Base-by-base conservation (phyloP, 2,113 vertebrate genomes). In the Morphnarchus princeps region DNA sequence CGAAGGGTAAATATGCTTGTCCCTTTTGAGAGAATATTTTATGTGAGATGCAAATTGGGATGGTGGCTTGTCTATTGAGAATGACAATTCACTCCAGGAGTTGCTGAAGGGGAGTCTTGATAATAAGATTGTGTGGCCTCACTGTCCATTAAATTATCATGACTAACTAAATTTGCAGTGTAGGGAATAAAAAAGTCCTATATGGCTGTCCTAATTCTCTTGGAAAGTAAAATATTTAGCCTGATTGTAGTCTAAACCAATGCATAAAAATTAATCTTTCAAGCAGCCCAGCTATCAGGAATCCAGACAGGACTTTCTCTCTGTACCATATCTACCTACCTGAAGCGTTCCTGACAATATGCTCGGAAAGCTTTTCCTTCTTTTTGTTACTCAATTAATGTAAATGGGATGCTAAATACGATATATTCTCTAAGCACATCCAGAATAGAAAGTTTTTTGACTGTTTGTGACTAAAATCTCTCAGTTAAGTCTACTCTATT, bases 91-190 rank as follows among this genome's bases (percentile, higher is more conserved):
- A 78, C 82, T 88, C 34, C 63, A 72, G 86, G 81, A 93, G 15
- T 22, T 63, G 81, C 92, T 94, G 73, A 84, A 88, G 79, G 86
- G 78, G 16, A 91, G 59, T 34, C 65, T 91, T 73, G 42, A 34
- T 87, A 89, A 76, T 58, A 95, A 80, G 62, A 72, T 45, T 87
- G 9, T 89, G 52, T 91, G 58, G 52, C 57, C 62, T 92, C 43
- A 71, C 47, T 90, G 74, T 84, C 83, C 83, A 50, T 89, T 94
- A 89, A 89, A 92, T 94, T 95, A 85, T 93, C 71, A 62, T 82
- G 87, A 58, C 73, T 93, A 94, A 85, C 73, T 82, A 70, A 80
- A 89, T 82, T 89, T 95, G 77, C 77, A 88, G 57, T 65, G 80
- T 58, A 87, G 36, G n/a, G 45, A 76, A 88, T 61, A 52, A 90